phyloP scores from a whole-genome alignment of 1,140 invertebrate genomes.

The Neodiprion fabricii region DNA sequence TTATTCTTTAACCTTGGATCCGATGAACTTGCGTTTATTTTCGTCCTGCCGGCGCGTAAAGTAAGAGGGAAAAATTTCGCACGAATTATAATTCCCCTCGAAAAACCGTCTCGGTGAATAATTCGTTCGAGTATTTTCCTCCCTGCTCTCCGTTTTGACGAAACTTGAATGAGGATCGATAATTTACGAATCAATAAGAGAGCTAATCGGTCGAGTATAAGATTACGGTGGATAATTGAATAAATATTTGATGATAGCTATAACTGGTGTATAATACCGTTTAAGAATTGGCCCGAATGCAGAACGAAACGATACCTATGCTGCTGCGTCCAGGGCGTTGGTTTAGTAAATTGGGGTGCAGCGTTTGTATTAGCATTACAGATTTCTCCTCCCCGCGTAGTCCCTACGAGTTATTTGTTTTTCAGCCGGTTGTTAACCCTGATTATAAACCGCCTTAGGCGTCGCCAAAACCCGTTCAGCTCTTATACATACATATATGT shows the following conservation, averaged over 20 bases:
- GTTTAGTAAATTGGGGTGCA: constrained; percentile 7
- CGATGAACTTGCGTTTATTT: not conserved
- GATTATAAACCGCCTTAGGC: not conserved
- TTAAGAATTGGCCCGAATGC: not conserved
- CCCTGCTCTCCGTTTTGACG: not conserved
- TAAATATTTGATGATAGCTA: not conserved
- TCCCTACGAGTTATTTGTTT: not conserved
- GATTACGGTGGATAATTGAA: constrained; percentile 1
- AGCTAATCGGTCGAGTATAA: not conserved
- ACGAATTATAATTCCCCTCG: not conserved
- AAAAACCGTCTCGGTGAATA: not conserved
- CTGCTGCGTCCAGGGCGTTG: not conserved
- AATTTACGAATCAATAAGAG: not conserved
- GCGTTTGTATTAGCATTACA: constrained; percentile 2
- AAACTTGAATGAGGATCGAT: not conserved
- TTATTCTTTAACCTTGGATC: not conserved
- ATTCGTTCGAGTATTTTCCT: not conserved
- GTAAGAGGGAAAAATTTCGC: not conserved
- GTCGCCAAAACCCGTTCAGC: not conserved
- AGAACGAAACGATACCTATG: not conserved
- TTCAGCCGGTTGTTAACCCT: no score
- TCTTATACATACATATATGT: no score
- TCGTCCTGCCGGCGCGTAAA: not conserved
- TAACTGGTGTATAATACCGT: no score
- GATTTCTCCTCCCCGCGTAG: not conserved